Evolutionary conservation across 2,113 vertebrate species (phyloP).

Genomic region (Lethenteron camtschaticum): DNA sequence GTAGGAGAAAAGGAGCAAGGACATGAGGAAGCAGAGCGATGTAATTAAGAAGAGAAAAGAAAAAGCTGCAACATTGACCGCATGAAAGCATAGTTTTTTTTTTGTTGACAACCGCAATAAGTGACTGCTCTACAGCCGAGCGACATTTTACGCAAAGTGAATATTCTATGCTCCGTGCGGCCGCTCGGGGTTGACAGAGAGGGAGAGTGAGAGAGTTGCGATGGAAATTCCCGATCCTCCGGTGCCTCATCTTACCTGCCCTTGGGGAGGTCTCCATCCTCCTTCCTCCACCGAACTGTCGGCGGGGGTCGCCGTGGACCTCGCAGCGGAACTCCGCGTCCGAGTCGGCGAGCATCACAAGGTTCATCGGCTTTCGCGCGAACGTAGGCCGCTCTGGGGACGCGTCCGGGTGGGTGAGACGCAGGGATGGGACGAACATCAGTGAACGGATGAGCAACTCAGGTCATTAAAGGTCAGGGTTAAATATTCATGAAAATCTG

Average conservation of each 20-base stretch:
- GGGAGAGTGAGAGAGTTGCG: neutral
- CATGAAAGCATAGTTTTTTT: too few species aligned
- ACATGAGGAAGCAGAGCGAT: too few species aligned
- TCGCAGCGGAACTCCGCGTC: slow-evolving; percentile 81
- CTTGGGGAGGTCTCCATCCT: slow-evolving; percentile 60
- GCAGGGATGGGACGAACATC: slow-evolving; percentile 7
- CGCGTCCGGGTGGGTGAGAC: slow-evolving; percentile 13
- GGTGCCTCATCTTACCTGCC: slow-evolving; percentile 36
- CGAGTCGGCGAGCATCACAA: slow-evolving; percentile 86
- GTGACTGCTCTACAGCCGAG: too few species aligned
- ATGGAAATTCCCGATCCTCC: neutral
- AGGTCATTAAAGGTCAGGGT: neutral
- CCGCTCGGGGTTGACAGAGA: neutral
- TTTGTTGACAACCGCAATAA: too few species aligned
- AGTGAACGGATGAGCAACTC: too few species aligned
- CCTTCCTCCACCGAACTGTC: slow-evolving; percentile 78
- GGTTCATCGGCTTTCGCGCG: slow-evolving; percentile 80
- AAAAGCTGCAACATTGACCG: too few species aligned
- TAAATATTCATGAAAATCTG: neutral
- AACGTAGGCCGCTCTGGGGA: slow-evolving; percentile 71
- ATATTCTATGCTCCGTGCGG: too few species aligned
- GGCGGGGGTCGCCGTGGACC: slow-evolving; percentile 80
- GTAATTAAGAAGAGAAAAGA: too few species aligned
- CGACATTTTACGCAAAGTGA: too few species aligned
- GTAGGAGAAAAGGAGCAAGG: too few species aligned